Evolutionary conservation across 2,888 invertebrate genomes (phyloP), one percentile per base, ranked within the genome.

Genomic region (Lasioglossum pauxillum): DNA sequence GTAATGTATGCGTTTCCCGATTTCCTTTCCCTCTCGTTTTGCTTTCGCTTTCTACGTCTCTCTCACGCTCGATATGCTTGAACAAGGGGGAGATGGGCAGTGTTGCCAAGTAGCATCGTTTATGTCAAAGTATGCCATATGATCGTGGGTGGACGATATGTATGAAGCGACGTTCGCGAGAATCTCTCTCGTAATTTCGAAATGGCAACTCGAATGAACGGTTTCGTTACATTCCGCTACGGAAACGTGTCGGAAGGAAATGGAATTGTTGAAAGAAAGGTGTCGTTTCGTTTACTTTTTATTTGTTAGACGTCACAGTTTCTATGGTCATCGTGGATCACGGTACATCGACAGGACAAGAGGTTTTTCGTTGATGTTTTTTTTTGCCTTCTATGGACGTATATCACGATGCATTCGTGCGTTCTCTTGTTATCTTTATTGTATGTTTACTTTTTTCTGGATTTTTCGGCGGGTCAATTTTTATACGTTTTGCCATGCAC

Each of bases 1-100:
- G 16, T 19, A 69, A 49, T 49, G 8, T 31, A 69, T 38, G 19
- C 38, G 16, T 35, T 72, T 72, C 60, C 41, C 38, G n/a, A 14
- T 64, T 64, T 44, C 12, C 38, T 46, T 79, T 35, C 19, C 53
- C n/a, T 41, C 14, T n/a, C 23, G 19, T 35, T 38, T 69, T 69
- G 23, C 38, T 69, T 38, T 69, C 35, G 23, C 31, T 53, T 23
- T 23, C n/a, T 67, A 2, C n/a, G 35, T 41, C n/a, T 71, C 75
- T 67, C n/a, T 60, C 35, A 44, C 31, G 53, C 60, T 88, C 80
- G 85, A 87, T 89, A 88, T 88, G 83, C 83, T 83, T 82, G 74
- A 77, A 73, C 38, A 82, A n/a, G 23, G 57, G n/a, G 12, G 12
- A n/a, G n/a, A 10, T 12, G 57, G 87, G 88, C 80, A 87, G 84